These are phyloP conservation scores for Coluber constrictor DNA, from an alignment of 2,797 vertebrate species.

Conservation along the genomic window DNA sequence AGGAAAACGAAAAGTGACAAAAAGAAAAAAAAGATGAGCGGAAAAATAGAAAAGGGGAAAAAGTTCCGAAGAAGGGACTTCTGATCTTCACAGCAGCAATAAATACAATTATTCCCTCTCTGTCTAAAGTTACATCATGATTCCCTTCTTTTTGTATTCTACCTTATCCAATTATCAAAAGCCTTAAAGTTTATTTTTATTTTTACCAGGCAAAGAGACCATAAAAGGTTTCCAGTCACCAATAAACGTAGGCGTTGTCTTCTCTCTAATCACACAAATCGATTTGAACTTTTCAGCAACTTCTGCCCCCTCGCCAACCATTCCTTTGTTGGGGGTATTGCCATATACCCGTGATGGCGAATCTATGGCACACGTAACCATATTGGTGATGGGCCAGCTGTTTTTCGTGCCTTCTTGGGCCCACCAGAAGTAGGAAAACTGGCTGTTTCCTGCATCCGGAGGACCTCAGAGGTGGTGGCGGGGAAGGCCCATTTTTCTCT, in stretches of 20 bases:
- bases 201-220: not conserved
- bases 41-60: too few species aligned
- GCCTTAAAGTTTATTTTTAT: not conserved
- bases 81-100: not conserved
- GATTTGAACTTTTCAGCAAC: not conserved
- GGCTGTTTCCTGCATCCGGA: too few species aligned
- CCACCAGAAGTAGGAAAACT: too few species aligned
- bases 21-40: too few species aligned
- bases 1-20: too few species aligned
- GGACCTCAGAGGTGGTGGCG: fast-evolving
- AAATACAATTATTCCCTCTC: not conserved
- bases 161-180: not conserved
- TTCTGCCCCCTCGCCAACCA: not conserved
- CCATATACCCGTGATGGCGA: too few species aligned
- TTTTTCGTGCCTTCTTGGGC: too few species aligned
- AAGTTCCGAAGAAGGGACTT: too few species aligned
- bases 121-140: not conserved
- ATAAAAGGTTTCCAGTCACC: not conserved
- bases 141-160: not conserved
- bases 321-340: not conserved
- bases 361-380: too few species aligned
- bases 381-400: too few species aligned
- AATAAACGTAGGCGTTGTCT: not conserved
- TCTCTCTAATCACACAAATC: not conserved
- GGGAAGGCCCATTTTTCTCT: too few species aligned